These are phyloP conservation scores for Anaspis maculata DNA, from an alignment of 2,888 invertebrate genomes.

Conservation along the genomic window DNA sequence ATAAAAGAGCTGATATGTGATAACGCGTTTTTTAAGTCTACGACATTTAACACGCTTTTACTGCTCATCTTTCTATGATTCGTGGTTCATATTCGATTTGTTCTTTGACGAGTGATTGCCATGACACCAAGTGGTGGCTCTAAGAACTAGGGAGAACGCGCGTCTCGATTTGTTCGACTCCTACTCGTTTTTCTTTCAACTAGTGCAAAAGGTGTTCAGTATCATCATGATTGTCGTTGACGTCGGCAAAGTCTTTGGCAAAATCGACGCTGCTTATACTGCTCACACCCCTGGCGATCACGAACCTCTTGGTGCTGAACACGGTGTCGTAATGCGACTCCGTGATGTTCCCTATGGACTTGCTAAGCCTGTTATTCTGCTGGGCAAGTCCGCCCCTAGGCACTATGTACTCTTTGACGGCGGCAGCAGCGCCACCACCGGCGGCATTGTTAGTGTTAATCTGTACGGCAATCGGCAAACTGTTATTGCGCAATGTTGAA, in stretches of 20 bases:
- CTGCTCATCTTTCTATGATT: too few relatives aligned
- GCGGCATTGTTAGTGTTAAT: too few relatives aligned
- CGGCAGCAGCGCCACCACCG: constrained; percentile 4
- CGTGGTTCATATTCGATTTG: too few relatives aligned
- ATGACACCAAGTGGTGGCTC: too few relatives aligned
- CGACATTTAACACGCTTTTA: too few relatives aligned
- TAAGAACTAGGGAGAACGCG: too few relatives aligned
- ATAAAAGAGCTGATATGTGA: too few relatives aligned
- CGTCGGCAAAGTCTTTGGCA: constrained; percentile 17
- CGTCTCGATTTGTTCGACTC: too few relatives aligned
- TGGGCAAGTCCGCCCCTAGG: constrained; percentile 22
- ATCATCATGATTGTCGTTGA: constrained; percentile 20
- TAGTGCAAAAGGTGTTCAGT: constrained; percentile 14
- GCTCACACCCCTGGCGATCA: constrained; percentile 38
- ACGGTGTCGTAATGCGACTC: constrained; percentile 49
- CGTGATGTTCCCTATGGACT: constrained; percentile 40
- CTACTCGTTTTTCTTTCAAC: too few relatives aligned
- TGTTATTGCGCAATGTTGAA: constrained; percentile 34
- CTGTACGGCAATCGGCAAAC: too few relatives aligned
- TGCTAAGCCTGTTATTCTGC: constrained; percentile 34
- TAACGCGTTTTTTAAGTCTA: too few relatives aligned
- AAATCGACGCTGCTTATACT: constrained; percentile 22
- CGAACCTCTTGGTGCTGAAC: constrained; percentile 43
- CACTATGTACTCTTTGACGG: constrained; percentile 33
- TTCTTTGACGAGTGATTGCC: too few relatives aligned